phyloP scores from a whole-genome alignment of 2,113 vertebrate genomes.

The Cisticola juncidis region DNA sequence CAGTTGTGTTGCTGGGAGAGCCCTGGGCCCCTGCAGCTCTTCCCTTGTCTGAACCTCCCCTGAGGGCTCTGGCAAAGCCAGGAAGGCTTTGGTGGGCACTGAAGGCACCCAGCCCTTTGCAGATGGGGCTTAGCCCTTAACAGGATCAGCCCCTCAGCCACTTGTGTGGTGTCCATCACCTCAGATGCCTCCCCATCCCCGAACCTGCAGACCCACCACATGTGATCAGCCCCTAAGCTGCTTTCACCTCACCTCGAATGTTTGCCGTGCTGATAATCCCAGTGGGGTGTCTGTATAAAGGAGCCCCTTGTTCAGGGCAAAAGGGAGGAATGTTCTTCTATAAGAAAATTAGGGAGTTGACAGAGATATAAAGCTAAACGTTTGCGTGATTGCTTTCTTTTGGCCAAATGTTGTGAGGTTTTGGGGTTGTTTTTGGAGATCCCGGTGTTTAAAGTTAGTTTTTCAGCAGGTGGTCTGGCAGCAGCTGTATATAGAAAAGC shows the following conservation, averaged over 20 bases:
- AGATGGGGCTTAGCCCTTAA: constrained; percentile 21
- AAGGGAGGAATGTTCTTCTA: neutral
- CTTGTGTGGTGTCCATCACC: constrained; percentile 20
- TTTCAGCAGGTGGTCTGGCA: neutral
- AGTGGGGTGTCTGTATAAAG: constrained; percentile 25
- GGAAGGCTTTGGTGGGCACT: neutral
- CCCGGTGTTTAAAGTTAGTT: neutral
- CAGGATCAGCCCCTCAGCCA: constrained; percentile 27
- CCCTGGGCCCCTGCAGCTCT: neutral
- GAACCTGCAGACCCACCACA: neutral
- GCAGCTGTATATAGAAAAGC: neutral
- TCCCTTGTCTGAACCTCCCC: neutral
- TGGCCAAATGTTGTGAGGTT: neutral
- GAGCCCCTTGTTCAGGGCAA: neutral
- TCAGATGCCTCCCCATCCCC: neutral
- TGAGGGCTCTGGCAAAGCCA: neutral
- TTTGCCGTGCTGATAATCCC: constrained; percentile 21
- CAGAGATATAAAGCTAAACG: neutral
- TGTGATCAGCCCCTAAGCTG: constrained; percentile 38
- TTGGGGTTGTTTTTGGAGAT: neutral
- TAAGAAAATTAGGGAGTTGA: neutral
- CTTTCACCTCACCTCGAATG: constrained; percentile 39
- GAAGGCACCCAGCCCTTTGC: neutral
- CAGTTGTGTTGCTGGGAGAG: neutral
- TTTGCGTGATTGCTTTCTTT: neutral